Evolutionary conservation across 2,888 invertebrate genomes (phyloP), one percentile per base, ranked within the genome.

Genomic region (Orthonevra nobilis): DNA sequence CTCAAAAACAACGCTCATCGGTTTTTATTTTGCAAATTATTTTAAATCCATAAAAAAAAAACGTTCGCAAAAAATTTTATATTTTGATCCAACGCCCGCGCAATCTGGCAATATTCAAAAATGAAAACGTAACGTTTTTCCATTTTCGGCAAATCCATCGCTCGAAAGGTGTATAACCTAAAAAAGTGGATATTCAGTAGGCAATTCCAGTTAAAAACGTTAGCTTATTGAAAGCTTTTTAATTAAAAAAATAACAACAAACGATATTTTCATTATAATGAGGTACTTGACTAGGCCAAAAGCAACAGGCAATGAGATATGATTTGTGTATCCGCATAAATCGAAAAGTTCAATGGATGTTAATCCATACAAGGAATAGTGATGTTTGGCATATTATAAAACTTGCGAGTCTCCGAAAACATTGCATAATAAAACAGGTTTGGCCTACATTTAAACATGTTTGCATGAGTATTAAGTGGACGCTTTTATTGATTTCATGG

Each of bases 341-440:
- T 54, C 38, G 38, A 17, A 38, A 54, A 54, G 54, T 54, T 54
- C 54, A 54, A 54, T 54, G 54, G 38, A 38, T 54, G 26, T 19
- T 54, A 17, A 17, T 38, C 15, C 23, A 19, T 3, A 40, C 4
- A 28, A n/a, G 1, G 15, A 34, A 23, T 54, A 15, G n/a, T 15
- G 28, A 28, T 54, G 38, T 20, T 14, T 50, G 20, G 34, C 34
- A 34, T n/a, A 15, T 15, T 28, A 46, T 26, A 12, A 34, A 34
- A 10, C 10, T 34, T 5, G 3, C 17, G 19, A 40, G 19, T 3
- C n/a, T 4, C 4, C 14, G 3, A 32, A n/a, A n/a, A n/a, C n/a
- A n/a, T n/a, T n/a, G n/a, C n/a, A n/a, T n/a, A n/a, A n/a, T n/a
- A n/a, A n/a, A n/a, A n/a, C n/a, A n/a, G n/a, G n/a, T n/a, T n/a